Conservation (phyloP, 2,113 vertebrate genomes). For the Thomomys bottae region DNA sequence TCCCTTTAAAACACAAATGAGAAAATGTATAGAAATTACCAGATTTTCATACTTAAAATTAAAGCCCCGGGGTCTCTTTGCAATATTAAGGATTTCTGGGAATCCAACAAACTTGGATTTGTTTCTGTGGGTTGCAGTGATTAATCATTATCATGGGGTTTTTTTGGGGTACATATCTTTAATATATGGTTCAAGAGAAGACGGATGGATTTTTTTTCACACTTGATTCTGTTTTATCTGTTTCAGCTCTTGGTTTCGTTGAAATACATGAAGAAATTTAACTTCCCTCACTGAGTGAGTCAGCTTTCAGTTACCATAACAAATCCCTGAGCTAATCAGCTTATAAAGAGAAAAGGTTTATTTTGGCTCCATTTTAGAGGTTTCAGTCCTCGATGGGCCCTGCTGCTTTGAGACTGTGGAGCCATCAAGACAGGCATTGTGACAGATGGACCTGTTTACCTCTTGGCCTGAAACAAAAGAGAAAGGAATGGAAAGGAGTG, state of each 20-base stretch:
- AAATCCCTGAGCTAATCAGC: neutral
- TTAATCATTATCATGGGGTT: neutral
- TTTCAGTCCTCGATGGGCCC: neutral
- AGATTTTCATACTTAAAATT: no score
- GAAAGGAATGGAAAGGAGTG: neutral
- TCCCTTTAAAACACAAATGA: slow-evolving; percentile 1
- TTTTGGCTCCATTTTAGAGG: neutral
- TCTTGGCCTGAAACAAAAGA: neutral
- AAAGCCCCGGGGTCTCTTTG: neutral
- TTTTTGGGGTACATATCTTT: neutral
- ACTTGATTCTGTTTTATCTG: neutral
- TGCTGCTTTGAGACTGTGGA: neutral
- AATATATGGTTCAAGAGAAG: neutral
- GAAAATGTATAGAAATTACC: neutral
- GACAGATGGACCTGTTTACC: neutral
- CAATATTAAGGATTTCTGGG: neutral
- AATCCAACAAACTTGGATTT: neutral
- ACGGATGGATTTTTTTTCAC: neutral
- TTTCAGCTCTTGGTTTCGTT: neutral
- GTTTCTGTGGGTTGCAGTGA: neutral
- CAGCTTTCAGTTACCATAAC: no score
- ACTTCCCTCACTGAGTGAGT: neutral
- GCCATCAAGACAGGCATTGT: no score
- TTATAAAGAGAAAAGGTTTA: neutral
- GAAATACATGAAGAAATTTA: neutral